Evolutionary conservation across 2,888 invertebrate species (phyloP).

Genomic region (Sturmia bella): DNA sequence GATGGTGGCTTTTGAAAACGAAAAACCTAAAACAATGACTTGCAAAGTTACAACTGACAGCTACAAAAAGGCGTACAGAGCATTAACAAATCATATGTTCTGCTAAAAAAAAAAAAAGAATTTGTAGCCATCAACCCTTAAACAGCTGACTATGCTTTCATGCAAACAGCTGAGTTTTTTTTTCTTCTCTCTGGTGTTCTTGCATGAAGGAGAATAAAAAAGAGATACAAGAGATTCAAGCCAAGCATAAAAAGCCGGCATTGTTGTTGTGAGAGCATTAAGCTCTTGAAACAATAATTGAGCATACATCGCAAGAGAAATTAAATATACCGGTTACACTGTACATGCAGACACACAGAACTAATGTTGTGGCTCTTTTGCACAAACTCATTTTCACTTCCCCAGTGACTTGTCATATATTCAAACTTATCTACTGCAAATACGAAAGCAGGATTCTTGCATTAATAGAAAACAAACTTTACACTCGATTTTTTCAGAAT

Average conservation of each 20-base stretch:
- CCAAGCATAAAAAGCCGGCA: constrained; percentile 49
- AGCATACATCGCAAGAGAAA: no score
- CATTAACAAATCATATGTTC: not conserved
- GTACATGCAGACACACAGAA: no score
- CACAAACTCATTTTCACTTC: no score
- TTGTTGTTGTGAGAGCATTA: constrained; percentile 39
- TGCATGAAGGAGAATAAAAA: not conserved
- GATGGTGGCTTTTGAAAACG: constrained; percentile 68
- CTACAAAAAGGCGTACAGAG: constrained; percentile 7
- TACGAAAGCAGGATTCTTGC: no score
- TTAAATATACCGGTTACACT: constrained; percentile 8
- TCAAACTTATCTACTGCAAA: no score
- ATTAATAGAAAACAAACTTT: no score
- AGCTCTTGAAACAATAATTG: not conserved
- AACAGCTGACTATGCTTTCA: constrained; percentile 58
- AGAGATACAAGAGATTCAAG: no score
- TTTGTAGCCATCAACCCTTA: not conserved
- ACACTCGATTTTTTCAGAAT: no score
- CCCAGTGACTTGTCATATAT: no score
- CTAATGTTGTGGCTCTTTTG: not conserved
- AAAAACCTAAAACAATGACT: constrained; percentile 52
- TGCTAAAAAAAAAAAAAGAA: constrained; percentile 34
- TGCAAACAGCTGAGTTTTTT: constrained; percentile 51
- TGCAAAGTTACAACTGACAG: constrained; percentile 56
- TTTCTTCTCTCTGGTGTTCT: not conserved